Base-by-base conservation (phyloP, 2,888 invertebrate genomes). In the Sipha maydis region DNA sequence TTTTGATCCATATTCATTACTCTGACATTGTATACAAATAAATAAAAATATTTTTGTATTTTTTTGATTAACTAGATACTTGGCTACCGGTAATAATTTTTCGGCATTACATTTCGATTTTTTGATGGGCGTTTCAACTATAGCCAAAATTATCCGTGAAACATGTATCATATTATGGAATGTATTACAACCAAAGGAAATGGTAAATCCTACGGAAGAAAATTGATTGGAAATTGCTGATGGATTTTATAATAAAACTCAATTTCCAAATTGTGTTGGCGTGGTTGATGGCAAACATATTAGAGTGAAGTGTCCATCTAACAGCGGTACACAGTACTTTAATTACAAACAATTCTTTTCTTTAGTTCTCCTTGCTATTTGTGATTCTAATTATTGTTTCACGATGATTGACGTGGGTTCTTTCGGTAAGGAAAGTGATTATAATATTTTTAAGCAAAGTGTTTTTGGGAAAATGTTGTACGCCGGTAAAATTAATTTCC, bases 271-370 rank as follows among this genome's bases (percentile, higher is more conserved):
- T 79, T 56, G 67, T 19, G 28, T 79, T 3, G 80, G 80, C 19
- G 88, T 71, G 5, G 38, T 88, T n/a, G 80, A 88, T 88, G 88
- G 88, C 28, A 88, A 88, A 69, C 88, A 88, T 28, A 76, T 85
- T 56, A 25, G 54, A 11, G 7, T 79, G 34, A 11, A 54, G n/a
- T 67, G 31, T n/a, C 78, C 78, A 31, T 21, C 19, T 41, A 38
- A 56, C 7, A 41, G 48, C 19, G 85, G 85, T 19, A 78, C 3
- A 28, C 19, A 31, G 21, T 85, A 76, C n/a, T 85, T n/a, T 56
- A 85, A 85, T 85, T 85, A 85, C 38, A 85, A 85, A 34, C 0
- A 48, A 21, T 48, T 38, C 14, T 54, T 54, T 77, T 56, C 56
- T 9, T 28, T 78, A 19, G 34, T 85, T 31, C 61, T 85, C 7